These are phyloP conservation scores for Acromyrmex heyeri DNA, from an alignment of 1,140 invertebrate species.

Conservation along the genomic window DNA sequence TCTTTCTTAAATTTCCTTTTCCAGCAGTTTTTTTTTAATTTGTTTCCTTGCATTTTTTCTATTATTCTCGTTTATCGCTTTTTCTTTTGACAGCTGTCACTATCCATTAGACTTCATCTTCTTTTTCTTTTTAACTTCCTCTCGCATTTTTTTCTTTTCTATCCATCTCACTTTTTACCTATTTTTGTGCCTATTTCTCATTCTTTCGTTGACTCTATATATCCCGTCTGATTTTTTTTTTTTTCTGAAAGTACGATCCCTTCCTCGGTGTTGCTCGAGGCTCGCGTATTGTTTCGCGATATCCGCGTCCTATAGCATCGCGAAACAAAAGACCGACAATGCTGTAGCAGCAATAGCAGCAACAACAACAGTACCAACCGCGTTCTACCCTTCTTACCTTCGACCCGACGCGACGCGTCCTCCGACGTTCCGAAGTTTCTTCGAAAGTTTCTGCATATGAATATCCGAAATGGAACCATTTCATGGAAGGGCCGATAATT, in stretches of 20 bases:
- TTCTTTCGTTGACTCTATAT: conserved; percentile 7
- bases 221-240: conserved; percentile 48
- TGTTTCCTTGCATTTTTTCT: conserved; percentile 31
- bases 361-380: conserved; percentile 24
- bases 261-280: conserved; percentile 78
- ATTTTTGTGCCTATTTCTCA: conserved; percentile 26
- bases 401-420: conserved; percentile 29
- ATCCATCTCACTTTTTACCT: conserved; percentile 27
- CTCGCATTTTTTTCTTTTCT: background rate
- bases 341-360: conserved; percentile 36
- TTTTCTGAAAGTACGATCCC: conserved; percentile 52
- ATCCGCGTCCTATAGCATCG: conserved; percentile 75
- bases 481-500: background rate
- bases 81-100: conserved; percentile 3
- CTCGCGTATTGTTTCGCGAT: conserved; percentile 81
- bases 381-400: conserved; percentile 53
- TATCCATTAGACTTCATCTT: background rate
- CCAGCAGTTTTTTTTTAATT: background rate
- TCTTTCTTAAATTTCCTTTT: conserved; percentile 15
- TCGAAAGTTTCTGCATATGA: conserved; percentile 27
- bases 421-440: conserved; percentile 33
- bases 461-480: conserved; percentile 37
- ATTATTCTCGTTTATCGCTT: background rate
- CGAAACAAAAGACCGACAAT: conserved; percentile 78
- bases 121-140: conserved; percentile 30